Base-by-base conservation (phyloP, 2,113 vertebrate genomes). In the Entomyzon cyanotis region DNA sequence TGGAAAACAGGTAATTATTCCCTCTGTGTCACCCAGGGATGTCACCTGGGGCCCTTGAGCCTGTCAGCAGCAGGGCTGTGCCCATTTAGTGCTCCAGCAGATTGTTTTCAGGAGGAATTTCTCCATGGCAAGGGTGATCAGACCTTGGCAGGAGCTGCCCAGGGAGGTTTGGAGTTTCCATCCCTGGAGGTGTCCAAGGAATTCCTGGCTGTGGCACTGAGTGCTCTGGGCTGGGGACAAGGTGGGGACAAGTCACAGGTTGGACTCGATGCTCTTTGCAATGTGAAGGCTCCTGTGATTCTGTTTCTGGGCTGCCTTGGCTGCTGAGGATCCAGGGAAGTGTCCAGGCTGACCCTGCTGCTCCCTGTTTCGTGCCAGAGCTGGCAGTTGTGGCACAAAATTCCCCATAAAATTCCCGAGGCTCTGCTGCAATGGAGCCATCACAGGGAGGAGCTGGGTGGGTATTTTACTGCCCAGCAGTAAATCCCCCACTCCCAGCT, bases 21-120 rank as follows among this genome's bases (percentile, higher is more conserved):
- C 82, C 74, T 58, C 23, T 1, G 16, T 56, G 0, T 15, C 19
- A 30, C 5, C 28, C 47, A 7, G 52, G 65, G 70, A 6, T 4
- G 1, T 7, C 6, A 35, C 44, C 76, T 3, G 3, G 11, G 64
- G 27, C 55, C n/a, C 76, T 20, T 0, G 1, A 35, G 75, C 65
- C 16, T 5, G 18, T 3, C 10, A 14, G 46, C 7, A 0, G 1
- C 8, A 44, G 15, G 31, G 16, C 15, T 8, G 8, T 13, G 3
- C 11, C 7, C 56, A 3, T 2, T 19, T 1, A 0, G 59, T 28
- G 37, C 55, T 49, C 21, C 83, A 71, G 86, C 56, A 30, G 58
- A 53, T 21, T 18, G 5, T 27, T 10, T 4, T 0, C 55, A 20
- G 84, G 7, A 12, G 5, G 39, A 13, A 15, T 62, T 28, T 33